These are phyloP conservation scores for Galeopsomyia nigrocyanea DNA, from an alignment of 2,888 invertebrate species.

Conservation along the genomic window DNA sequence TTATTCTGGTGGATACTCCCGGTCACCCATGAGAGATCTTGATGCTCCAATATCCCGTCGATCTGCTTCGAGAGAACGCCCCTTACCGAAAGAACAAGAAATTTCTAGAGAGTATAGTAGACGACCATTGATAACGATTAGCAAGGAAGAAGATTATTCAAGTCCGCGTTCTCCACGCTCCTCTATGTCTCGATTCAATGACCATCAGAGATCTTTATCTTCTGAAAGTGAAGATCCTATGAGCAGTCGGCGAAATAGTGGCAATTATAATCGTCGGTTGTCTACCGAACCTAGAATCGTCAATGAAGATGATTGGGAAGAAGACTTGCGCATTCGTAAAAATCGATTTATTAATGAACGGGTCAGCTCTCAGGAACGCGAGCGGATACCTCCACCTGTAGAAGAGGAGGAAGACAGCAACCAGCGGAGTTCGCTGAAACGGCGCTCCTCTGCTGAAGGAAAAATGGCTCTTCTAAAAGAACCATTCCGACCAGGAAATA, in stretches of 20 bases:
- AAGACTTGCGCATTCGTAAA: constrained; percentile 58
- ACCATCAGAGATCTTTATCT: constrained; percentile 53
- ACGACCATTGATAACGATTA: constrained; percentile 44
- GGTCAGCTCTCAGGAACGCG: constrained; percentile 52
- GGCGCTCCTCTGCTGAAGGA: constrained; percentile 66
- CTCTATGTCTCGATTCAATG: constrained; percentile 51
- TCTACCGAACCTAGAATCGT: constrained; percentile 51
- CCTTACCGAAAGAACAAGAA: constrained; percentile 24
- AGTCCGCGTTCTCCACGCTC: constrained; percentile 50
- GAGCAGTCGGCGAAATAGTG: constrained; percentile 25
- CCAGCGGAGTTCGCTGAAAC: constrained; percentile 55
- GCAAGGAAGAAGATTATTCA: constrained; percentile 52
- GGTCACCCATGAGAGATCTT: constrained; percentile 43
- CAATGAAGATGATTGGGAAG: constrained; percentile 65
- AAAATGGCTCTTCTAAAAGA: constrained; percentile 63
- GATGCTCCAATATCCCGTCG: constrained; percentile 35
- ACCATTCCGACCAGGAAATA: constrained; percentile 56
- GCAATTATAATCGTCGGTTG: constrained; percentile 27
- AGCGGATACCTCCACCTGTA: constrained; percentile 27
- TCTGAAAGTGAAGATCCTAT: constrained; percentile 60
- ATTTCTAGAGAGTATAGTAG: constrained; percentile 49
- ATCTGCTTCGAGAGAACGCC: constrained; percentile 50
- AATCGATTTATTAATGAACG: constrained; percentile 57
- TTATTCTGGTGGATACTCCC: constrained; percentile 20
- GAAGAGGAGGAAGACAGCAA: constrained; percentile 54